Evolutionary conservation across 2,113 vertebrate species (phyloP), one percentile per base, ranked within the genome.

Genomic region (Noturus placidus): DNA sequence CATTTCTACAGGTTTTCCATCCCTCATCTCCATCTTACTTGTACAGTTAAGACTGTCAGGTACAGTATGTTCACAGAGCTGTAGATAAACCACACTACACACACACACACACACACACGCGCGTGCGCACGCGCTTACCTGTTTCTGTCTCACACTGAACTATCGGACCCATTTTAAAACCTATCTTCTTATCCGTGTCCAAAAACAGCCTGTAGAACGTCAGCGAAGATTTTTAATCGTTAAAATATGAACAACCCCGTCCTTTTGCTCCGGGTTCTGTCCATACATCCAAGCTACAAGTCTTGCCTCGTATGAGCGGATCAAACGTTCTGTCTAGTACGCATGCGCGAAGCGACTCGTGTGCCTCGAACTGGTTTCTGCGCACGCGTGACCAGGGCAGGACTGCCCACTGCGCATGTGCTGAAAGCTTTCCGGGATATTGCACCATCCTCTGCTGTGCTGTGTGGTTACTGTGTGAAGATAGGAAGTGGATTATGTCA

Each of bases 41-140:
- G 33, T 54, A 2, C 80, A 65, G 57, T 46, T n/a, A 79, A 79
- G 2, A 38, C 14, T 27, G 42, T 13, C 42, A 52, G 27, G 7
- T 30, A 50, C 46, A 10, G 9, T 10, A 10, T 8, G 17, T 69
- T 69, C 30, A 70, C 30, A 70, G 4, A 84, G 80, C 20, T 38
- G 6, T 19, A 54, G 19, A 10, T 56, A 50, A 30, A n/a, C 38
- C 46, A 11, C 14, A 52, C 15, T n/a, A 42, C 38, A 42, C 38
- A 42, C 38, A 42, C 38, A 42, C 4, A 42, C 38, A 42, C 38
- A 42, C 57, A 50, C 13, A 69, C 56, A 81, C n/a, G n/a, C n/a
- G n/a, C n/a, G n/a, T n/a, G n/a, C n/a, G n/a, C n/a, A 82, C 78
- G 70, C 57, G 54, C 86, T 83, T 67, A 87, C 86, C 81, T 77